Percentiles rank a stretch among this genome's conserved stretches.
phyloP scores from a whole-genome alignment of 2,113 vertebrate species.

The Caloenas nicobarica region DNA sequence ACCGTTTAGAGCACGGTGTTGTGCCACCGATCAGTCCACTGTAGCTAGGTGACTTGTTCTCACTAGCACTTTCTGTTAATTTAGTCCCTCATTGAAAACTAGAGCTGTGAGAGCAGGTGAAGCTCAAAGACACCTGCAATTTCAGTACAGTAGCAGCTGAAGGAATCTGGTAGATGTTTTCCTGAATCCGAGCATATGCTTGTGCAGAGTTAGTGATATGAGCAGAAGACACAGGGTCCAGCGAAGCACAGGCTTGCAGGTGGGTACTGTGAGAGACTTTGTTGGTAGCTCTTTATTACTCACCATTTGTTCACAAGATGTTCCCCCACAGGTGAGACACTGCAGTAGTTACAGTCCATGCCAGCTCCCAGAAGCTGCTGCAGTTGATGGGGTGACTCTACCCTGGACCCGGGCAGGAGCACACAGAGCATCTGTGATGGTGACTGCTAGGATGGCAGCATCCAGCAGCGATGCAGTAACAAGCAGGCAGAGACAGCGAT shows the following conservation, averaged over 20 bases:
- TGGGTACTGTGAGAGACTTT: not conserved
- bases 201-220: fast-evolving
- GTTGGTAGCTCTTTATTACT: not conserved
- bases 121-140: not conserved
- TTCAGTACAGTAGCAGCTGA: not conserved
- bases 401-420: fast-evolving
- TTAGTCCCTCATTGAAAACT: not conserved
- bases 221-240: not conserved
- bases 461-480: not conserved
- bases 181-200: not conserved
- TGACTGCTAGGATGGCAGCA: not conserved
- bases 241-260: too few relatives aligned
- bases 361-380: not conserved
- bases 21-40: fast-evolving
- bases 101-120: not conserved
- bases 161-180: not conserved
- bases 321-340: not conserved
- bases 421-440: fast-evolving
- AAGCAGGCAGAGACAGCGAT: not conserved
- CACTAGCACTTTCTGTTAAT: not conserved
- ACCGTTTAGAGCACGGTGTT: not conserved
- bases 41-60: not conserved
- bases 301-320: not conserved
- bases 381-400: not conserved
- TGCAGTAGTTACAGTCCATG: not conserved